Evolutionary conservation across 2,113 vertebrate species (phyloP).

Genomic region (Otus sunia): DNA sequence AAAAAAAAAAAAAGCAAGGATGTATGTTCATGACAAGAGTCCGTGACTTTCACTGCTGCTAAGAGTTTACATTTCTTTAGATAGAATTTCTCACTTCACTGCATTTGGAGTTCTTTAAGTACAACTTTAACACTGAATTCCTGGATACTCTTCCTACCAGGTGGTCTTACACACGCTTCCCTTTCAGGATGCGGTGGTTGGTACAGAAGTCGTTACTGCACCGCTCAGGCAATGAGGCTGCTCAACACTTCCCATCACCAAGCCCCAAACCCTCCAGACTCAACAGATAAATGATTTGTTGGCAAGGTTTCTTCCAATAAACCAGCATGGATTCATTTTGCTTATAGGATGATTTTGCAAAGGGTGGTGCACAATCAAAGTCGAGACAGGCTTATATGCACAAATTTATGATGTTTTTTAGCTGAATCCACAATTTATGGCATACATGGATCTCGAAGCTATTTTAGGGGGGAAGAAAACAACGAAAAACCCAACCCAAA

Average conservation of each 20-base stretch:
- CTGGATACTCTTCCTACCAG: not conserved
- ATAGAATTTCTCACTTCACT: not conserved
- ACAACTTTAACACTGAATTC: not conserved
- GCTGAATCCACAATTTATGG: not conserved
- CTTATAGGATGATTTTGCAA: not conserved
- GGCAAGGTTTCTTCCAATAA: not conserved
- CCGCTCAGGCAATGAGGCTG: not conserved
- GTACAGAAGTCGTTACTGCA: not conserved
- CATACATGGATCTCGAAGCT: not conserved
- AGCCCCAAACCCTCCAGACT: not conserved
- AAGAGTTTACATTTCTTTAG: too few species aligned
- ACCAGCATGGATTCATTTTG: not conserved
- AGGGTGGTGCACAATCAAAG: not conserved
- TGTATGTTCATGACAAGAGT: not conserved
- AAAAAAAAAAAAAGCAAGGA: not conserved
- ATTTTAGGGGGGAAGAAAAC: not conserved
- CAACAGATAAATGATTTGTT: not conserved
- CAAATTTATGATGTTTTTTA: too few species aligned
- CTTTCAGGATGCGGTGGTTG: not conserved
- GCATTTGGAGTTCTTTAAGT: not conserved
- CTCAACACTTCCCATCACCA: not conserved
- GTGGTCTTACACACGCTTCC: not conserved
- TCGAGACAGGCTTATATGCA: not conserved
- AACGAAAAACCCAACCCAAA: not conserved
- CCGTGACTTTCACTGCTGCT: not conserved